These are phyloP conservation scores for Brachylomia viminalis DNA, from an alignment of 2,888 invertebrate species.

Conservation along the genomic window DNA sequence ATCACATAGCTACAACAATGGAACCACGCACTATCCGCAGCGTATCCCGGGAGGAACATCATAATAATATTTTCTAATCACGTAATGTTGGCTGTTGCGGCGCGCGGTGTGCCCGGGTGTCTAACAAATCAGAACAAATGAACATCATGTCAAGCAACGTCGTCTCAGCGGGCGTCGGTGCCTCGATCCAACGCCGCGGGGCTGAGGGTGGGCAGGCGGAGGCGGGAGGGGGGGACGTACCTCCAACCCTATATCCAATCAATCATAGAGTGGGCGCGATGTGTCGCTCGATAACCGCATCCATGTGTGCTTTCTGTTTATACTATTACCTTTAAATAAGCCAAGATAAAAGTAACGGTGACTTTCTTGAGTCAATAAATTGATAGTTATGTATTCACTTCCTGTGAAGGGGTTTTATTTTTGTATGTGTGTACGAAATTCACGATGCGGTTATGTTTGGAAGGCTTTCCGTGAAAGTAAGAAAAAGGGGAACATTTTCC, in stretches of 20 bases:
- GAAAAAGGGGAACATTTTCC: background rate
- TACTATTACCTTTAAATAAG: conserved; percentile 63
- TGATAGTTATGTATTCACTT: background rate
- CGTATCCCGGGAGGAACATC: conserved; percentile 61
- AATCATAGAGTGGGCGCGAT: conserved; percentile 79
- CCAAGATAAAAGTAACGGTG: conserved; percentile 36
- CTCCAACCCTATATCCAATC: conserved; percentile 76
- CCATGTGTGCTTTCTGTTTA: conserved; percentile 66
- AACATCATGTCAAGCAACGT: conserved; percentile 81
- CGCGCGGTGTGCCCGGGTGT: conserved; percentile 72
- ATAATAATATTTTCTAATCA: conserved; percentile 78
- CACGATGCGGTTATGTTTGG: conserved; percentile 5
- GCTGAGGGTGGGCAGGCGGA: conserved; percentile 31
- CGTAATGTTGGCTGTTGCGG: conserved; percentile 74
- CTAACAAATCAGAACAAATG: conserved; percentile 86
- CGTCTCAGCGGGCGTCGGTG: conserved; percentile 78
- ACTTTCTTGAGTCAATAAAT: conserved; percentile 10
- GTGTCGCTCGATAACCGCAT: conserved; percentile 71
- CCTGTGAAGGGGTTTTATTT: conserved; percentile 4
- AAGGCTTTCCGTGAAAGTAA: background rate
- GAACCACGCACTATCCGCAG: conserved; percentile 34
- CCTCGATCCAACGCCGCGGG: conserved; percentile 62
- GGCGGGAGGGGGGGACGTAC: conserved; percentile 36
- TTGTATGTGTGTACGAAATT: background rate
- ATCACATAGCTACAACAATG: conserved; percentile 12